Conservation (phyloP, 2,113 vertebrate genomes). For the Nyctibius bracteatus region DNA sequence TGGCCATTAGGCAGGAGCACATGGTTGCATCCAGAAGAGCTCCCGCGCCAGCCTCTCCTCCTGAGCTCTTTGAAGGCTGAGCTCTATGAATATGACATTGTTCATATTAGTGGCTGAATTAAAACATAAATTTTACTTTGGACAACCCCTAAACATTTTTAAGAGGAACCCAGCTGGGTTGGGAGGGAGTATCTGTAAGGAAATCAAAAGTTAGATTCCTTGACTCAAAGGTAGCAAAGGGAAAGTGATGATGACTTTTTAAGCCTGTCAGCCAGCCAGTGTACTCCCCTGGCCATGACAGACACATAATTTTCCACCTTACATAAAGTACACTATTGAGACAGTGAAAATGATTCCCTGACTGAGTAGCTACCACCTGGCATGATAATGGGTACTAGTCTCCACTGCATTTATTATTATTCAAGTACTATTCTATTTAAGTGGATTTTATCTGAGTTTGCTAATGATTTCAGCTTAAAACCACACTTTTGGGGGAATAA, state of each 20-base stretch:
- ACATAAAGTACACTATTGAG: neutral
- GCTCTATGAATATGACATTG: neutral
- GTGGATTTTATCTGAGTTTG: neutral
- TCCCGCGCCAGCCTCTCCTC: neutral
- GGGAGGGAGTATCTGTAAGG: neutral
- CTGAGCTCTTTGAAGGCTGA: neutral
- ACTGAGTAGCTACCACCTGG: neutral
- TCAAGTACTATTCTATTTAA: neutral
- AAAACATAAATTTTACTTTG: neutral
- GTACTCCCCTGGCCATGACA: neutral
- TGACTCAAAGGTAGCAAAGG: neutral
- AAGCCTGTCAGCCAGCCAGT: neutral
- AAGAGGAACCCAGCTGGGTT: neutral
- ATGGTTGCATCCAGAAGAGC: neutral
- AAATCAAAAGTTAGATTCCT: neutral
- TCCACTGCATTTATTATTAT: neutral
- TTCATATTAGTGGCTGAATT: neutral
- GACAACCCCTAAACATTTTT: neutral
- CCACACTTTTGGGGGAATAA: neutral
- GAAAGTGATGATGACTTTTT: neutral
- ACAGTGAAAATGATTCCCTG: neutral
- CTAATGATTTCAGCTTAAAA: neutral
- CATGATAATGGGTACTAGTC: neutral
- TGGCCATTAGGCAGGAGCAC: neutral
- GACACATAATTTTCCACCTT: neutral